phyloP scores from a whole-genome alignment of 2,113 vertebrate genomes.

The Myrmecobius fasciatus region DNA sequence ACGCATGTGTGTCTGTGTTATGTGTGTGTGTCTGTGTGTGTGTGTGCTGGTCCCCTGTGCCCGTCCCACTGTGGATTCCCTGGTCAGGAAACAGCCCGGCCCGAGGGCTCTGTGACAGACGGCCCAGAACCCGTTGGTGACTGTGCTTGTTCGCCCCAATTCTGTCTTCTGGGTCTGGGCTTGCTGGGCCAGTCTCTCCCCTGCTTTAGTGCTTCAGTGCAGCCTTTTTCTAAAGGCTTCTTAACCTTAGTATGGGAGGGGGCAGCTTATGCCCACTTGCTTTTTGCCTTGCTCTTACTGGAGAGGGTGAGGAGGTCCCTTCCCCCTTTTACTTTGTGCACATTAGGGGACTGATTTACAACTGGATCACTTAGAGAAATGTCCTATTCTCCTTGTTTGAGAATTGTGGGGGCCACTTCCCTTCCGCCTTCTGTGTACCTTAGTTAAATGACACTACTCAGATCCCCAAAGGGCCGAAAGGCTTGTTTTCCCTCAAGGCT shows the following conservation, averaged over 20 bases:
- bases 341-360: background rate
- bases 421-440: background rate
- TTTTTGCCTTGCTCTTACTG: background rate
- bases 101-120: too few relatives aligned
- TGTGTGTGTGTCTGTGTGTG: background rate
- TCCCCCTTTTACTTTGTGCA: background rate
- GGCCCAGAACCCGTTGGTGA: background rate
- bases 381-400: background rate
- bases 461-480: background rate
- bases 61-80: background rate
- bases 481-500: background rate
- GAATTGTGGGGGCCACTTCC: background rate
- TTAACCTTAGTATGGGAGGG: background rate
- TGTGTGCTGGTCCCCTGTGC: too few relatives aligned
- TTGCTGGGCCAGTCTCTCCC: background rate
- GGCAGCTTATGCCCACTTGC: background rate
- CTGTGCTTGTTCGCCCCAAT: background rate
- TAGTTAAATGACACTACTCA: background rate
- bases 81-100: background rate
- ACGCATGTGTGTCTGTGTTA: background rate
- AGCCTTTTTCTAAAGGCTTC: background rate
- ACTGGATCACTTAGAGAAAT: background rate
- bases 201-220: background rate
- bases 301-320: background rate
- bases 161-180: background rate